These are phyloP conservation scores for Hestina assimilis DNA, from an alignment of 1,140 invertebrate species.

Conservation along the genomic window DNA sequence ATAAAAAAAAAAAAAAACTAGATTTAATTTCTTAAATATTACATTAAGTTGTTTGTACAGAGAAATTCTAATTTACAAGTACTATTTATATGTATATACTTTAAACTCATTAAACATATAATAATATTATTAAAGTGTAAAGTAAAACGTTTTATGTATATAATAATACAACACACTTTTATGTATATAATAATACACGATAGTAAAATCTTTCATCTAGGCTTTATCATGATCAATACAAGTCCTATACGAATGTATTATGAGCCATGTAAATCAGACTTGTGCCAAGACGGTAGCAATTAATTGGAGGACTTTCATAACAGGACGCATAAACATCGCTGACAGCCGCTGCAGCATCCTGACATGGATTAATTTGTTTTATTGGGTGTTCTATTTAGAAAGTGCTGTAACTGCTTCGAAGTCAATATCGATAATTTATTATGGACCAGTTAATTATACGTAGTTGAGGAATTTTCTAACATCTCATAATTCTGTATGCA, in stretches of 20 bases:
- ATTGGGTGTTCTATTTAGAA: conserved; percentile 20
- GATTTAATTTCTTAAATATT: no score
- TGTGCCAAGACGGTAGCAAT: conserved; percentile 8
- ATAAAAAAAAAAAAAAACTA: no score
- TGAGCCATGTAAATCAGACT: conserved; percentile 11
- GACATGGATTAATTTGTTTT: conserved; percentile 19
- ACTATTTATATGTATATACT: no score
- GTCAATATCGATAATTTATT: not conserved
- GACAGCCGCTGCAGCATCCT: conserved; percentile 14
- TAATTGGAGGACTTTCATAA: conserved; percentile 19
- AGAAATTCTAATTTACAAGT: no score
- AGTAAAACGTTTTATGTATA: no score
- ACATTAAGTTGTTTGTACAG: no score
- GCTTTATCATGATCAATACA: conserved; percentile 13
- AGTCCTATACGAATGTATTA: conserved; percentile 9
- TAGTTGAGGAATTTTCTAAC: not conserved
- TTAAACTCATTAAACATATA: no score
- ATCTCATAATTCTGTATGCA: not conserved
- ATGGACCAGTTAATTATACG: not conserved
- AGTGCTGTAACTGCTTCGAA: conserved; percentile 1
- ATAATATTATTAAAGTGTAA: not conserved
- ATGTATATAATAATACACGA: no score
- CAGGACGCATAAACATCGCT: conserved; percentile 16
- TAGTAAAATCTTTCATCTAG: conserved; percentile 8
- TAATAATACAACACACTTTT: not conserved